phyloP scores from a whole-genome alignment of 2,797 vertebrate genomes.

The Prunella strophiata region DNA sequence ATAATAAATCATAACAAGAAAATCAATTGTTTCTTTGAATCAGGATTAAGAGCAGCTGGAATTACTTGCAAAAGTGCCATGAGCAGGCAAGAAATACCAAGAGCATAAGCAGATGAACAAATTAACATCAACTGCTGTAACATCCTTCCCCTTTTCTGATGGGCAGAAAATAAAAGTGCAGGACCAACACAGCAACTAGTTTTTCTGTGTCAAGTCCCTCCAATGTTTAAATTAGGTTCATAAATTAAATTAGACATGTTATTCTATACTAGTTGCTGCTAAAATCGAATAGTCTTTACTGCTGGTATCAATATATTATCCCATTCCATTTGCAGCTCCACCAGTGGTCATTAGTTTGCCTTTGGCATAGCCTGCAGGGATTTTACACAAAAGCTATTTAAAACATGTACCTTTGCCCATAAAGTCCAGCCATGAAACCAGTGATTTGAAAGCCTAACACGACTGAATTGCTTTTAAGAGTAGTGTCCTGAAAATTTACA shows the following conservation, averaged over 20 bases:
- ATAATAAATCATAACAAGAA: slow-evolving; percentile 50
- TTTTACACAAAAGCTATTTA: slow-evolving; percentile 28
- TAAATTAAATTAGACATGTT: slow-evolving; percentile 53
- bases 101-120: slow-evolving; percentile 9
- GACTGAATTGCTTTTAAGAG: neutral
- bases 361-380: neutral
- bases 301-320: slow-evolving; percentile 12
- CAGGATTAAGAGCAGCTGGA: neutral
- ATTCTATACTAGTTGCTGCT: slow-evolving; percentile 21
- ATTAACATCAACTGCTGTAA: neutral
- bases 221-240: slow-evolving; percentile 10
- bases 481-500: neutral
- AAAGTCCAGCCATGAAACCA: neutral
- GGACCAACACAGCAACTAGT: neutral
- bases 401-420: neutral
- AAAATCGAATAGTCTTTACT: slow-evolving; percentile 37
- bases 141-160: neutral
- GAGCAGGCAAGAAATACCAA: neutral
- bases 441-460: neutral
- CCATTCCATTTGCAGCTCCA: slow-evolving; percentile 13
- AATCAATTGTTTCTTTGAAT: slow-evolving; percentile 39
- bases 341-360: slow-evolving; percentile 12
- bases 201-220: neutral
- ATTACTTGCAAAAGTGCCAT: neutral
- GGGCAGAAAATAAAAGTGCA: neutral